phyloP scores from a whole-genome alignment of 2,888 invertebrate genomes.

The Agapostemon virescens region DNA sequence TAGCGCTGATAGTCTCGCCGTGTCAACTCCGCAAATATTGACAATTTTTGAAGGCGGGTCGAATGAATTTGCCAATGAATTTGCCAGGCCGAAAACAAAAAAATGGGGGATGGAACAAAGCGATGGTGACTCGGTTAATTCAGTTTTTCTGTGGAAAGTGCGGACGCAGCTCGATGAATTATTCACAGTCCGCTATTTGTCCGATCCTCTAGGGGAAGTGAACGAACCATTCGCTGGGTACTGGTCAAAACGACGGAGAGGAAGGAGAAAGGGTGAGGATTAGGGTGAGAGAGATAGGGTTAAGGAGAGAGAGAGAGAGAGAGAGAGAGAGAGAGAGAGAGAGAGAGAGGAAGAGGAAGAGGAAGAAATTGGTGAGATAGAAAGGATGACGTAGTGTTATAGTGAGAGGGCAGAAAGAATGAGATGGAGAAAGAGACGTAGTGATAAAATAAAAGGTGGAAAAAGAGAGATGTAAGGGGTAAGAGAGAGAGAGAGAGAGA shows the following conservation, averaged over 20 bases:
- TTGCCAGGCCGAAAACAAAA: constrained; percentile 47
- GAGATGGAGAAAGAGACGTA: no score
- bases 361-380: no score
- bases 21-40: no score
- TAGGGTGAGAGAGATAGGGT: no score
- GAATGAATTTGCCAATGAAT: constrained; percentile 68
- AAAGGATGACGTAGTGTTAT: no score
- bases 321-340: no score
- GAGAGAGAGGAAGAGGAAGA: no score
- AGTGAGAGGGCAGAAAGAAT: no score
- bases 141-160: constrained; percentile 54
- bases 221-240: neutral
- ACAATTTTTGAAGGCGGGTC: no score
- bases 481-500: neutral
- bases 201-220: constrained; percentile 33
- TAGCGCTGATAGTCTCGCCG: no score
- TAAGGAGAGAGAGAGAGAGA: no score
- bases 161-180: constrained; percentile 62
- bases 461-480: neutral
- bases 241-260: neutral
- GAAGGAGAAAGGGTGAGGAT: neutral
- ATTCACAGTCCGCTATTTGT: constrained; percentile 62
- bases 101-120: constrained; percentile 13
- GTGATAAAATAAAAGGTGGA: no score
- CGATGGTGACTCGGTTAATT: constrained; percentile 30